phyloP scores from a whole-genome alignment of 2,888 invertebrate genomes.

The Caenorhabditis plicata region DNA sequence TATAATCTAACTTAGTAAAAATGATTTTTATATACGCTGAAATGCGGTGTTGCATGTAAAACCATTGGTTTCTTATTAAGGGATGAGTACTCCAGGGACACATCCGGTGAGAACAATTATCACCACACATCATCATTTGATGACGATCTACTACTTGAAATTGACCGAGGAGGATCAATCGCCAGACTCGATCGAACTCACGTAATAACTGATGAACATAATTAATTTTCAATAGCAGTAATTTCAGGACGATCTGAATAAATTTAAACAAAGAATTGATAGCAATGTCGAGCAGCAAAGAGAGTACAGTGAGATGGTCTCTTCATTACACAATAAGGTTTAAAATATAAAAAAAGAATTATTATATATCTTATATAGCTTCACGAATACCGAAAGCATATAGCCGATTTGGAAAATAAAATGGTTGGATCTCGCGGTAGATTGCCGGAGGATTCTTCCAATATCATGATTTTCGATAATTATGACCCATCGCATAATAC shows the following conservation, averaged over 20 bases:
- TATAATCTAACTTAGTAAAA: too few relatives aligned
- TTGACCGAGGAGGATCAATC: constrained; percentile 49
- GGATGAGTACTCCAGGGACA: constrained; percentile 59
- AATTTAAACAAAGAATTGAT: constrained; percentile 62
- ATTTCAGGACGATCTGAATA: constrained; percentile 59
- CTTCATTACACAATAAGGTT: constrained; percentile 62
- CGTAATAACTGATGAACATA: constrained; percentile 13
- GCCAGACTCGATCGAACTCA: constrained; percentile 61
- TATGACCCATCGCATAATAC: constrained; percentile 29
- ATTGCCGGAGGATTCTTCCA: constrained; percentile 35
- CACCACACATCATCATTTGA: constrained; percentile 59
- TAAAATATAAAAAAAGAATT: background rate
- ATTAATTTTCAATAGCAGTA: background rate
- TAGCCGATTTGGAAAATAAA: constrained; percentile 58
- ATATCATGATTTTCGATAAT: constrained; percentile 31
- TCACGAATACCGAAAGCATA: constrained; percentile 63
- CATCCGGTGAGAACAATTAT: constrained; percentile 61
- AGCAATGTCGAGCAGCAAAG: constrained; percentile 63
- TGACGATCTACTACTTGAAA: constrained; percentile 54
- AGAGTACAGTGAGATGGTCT: constrained; percentile 64
- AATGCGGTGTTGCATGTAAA: constrained; percentile 36
- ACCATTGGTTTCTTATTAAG: constrained; percentile 29
- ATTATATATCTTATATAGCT: constrained; percentile 30
- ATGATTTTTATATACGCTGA: too few relatives aligned
- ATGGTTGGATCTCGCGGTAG: constrained; percentile 47